Conservation (phyloP, 1,140 invertebrate genomes). For the Theocolax elegans region DNA sequence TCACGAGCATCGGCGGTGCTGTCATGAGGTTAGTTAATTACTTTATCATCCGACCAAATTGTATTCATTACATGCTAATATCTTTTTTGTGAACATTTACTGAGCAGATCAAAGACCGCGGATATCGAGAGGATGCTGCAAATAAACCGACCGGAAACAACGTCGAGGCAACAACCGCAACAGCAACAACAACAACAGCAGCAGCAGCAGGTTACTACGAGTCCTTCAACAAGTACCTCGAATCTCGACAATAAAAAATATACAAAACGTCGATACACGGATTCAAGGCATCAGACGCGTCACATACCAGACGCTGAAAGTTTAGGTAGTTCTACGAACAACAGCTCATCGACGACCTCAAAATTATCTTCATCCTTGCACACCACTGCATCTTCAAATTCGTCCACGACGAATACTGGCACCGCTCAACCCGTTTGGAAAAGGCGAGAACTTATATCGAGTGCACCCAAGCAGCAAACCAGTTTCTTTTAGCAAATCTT, state of each 20-base stretch:
- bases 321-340: conserved; percentile 58
- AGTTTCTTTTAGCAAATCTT: conserved; percentile 56
- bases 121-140: conserved; percentile 74
- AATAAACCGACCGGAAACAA: conserved; percentile 51
- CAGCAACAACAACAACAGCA: too few relatives aligned
- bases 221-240: conserved; percentile 40
- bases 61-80: too few relatives aligned
- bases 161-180: neutral
- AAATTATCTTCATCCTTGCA: conserved; percentile 42
- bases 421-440: conserved; percentile 76
- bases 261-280: conserved; percentile 72
- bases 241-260: conserved; percentile 71
- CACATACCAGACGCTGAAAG: conserved; percentile 71
- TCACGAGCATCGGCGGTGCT: conserved; percentile 75
- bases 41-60: too few relatives aligned
- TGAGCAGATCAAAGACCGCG: conserved; percentile 76
- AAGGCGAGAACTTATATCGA: conserved; percentile 82
- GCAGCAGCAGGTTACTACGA: neutral
- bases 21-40: conserved; percentile 65
- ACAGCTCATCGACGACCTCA: conserved; percentile 40
- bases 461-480: conserved; percentile 71
- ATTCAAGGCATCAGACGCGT: conserved; percentile 72
- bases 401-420: conserved; percentile 46
- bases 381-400: conserved; percentile 48
- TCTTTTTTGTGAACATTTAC: too few relatives aligned